Percentiles rank a stretch among this genome's conserved stretches.
phyloP scores from a whole-genome alignment of 1,140 invertebrate genomes.

The Coptotermes formosanus region DNA sequence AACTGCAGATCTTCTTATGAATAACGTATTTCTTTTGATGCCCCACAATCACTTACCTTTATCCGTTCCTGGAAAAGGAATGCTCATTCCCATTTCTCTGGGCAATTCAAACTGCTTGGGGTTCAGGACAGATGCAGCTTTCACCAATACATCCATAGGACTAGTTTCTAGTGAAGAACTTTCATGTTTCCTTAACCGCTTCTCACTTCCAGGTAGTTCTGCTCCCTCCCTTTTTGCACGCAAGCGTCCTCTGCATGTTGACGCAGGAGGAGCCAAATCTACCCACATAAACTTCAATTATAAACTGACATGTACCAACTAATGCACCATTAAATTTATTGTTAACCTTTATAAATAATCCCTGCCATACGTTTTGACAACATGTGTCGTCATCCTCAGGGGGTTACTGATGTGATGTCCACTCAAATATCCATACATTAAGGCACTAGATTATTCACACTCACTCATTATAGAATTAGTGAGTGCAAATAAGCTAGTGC shows the following conservation, averaged over 20 bases:
- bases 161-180: constrained; percentile 37
- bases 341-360: too few relatives aligned
- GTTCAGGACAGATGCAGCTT: constrained; percentile 79
- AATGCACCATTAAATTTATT: too few relatives aligned
- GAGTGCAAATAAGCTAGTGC: too few relatives aligned
- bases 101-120: constrained; percentile 87
- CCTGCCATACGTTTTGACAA: too few relatives aligned
- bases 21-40: too few relatives aligned
- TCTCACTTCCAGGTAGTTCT: neutral
- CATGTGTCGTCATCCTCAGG: too few relatives aligned
- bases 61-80: constrained; percentile 78
- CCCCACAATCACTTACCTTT: constrained; percentile 47
- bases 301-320: too few relatives aligned
- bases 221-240: constrained; percentile 9
- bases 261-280: neutral
- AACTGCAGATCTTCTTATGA: too few relatives aligned
- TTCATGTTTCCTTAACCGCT: neutral
- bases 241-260: neutral
- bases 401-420: too few relatives aligned
- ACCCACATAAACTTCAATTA: neutral
- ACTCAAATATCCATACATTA: too few relatives aligned
- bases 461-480: too few relatives aligned
- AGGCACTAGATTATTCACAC: too few relatives aligned
- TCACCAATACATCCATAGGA: constrained; percentile 71
- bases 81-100: constrained; percentile 71